Base-by-base conservation (phyloP, 2,113 vertebrate species). In the Malurus melanocephalus region DNA sequence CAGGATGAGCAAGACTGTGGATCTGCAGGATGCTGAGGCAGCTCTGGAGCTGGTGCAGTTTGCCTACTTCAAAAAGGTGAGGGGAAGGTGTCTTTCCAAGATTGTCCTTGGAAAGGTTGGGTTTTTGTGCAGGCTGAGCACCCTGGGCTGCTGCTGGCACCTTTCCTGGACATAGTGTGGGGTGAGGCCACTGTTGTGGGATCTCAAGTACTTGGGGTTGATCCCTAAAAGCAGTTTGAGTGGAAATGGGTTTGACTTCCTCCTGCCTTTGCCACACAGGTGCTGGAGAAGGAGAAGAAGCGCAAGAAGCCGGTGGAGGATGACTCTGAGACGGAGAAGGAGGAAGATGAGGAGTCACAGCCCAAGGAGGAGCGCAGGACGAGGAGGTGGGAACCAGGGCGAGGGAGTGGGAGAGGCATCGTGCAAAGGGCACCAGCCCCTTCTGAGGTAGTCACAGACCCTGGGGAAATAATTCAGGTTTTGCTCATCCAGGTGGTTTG, bases 41-140 rank as follows among this genome's bases (percentile, higher is more conserved):
- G 99, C 99, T 0, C 97, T 99, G 94, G 98, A 99, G 94, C 97
- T 99, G 16, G 99, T 99, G 93, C 99, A 99, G 94, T 99, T 98
- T 0, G 99, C 99, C 32, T 99, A 99, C 96, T 99, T 99, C 92
- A 99, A 99, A 93, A 99, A 99, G 98, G 99, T 99, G 12, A 0
- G 64, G 2, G 2, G 2, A 60, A 53, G 15, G 15, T 67, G 48
- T 51, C 49, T 11, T 9, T 73, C 51, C 15, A 7, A 42, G 45
- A 11, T 21, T 51, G 35, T 51, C 16, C 1, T 10, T 1, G 10
- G 11, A 74, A 66, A 21, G 42, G 24, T 1, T 38, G 43, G 40
- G 7, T 21, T 56, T 56, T 72, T 51, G 17, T 68, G 60, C 26
- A 49, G 65, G 21, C 15, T 55, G 43, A 59, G 56, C 26, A 40